Evolutionary conservation across 1,140 invertebrate species (phyloP).

Genomic region (Saccostrea glomerata): DNA sequence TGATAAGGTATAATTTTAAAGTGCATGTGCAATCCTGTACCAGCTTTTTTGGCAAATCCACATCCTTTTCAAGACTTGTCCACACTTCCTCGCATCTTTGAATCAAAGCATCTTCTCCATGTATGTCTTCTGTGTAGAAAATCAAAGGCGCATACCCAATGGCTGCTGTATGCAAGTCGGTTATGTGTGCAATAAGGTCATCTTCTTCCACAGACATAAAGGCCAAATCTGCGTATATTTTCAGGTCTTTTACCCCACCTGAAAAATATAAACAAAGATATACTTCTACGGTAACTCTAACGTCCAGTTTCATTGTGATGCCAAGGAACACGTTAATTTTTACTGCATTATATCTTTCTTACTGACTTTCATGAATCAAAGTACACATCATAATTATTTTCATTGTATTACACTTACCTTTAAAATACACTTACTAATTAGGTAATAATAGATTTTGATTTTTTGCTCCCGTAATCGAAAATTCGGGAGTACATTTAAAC

Average conservation of each 20-base stretch:
- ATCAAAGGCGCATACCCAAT: constrained; percentile 22
- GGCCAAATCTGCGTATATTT: background rate
- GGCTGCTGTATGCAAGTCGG: background rate
- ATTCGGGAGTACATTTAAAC: too few relatives aligned
- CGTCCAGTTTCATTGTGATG: too few relatives aligned
- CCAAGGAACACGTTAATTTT: too few relatives aligned
- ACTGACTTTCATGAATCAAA: too few relatives aligned
- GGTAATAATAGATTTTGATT: too few relatives aligned
- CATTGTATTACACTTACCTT: too few relatives aligned
- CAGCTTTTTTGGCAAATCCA: background rate
- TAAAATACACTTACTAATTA: too few relatives aligned
- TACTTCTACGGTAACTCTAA: too few relatives aligned
- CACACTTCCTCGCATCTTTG: constrained; percentile 2
- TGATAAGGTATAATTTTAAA: background rate
- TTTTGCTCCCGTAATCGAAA: too few relatives aligned
- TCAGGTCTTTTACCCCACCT: background rate
- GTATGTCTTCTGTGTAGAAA: background rate
- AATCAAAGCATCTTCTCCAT: background rate
- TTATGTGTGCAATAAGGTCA: background rate
- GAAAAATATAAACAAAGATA: background rate
- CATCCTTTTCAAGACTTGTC: background rate
- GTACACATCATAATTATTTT: too few relatives aligned
- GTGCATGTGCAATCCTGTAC: background rate
- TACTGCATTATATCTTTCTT: too few relatives aligned
- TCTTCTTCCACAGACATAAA: background rate